Evolutionary conservation across 2,113 vertebrate genomes (phyloP), one percentile per base, ranked within the genome.

Genomic region (Ammodytes dubius): DNA sequence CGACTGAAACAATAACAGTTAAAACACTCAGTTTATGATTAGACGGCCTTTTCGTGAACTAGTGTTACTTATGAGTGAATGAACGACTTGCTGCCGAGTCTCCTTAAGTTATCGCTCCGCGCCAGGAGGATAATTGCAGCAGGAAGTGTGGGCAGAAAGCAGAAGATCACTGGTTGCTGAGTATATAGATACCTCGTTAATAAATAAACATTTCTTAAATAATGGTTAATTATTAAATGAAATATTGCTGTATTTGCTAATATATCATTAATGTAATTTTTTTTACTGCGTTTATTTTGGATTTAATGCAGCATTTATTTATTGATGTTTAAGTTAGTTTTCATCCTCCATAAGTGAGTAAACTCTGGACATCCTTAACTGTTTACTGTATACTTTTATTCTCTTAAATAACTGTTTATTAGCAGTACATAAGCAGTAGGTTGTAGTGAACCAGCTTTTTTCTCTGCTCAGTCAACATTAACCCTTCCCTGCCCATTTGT

Each of bases 401-500:
- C 2, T 14, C 5, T 13, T 27, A 3, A 57, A 8, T 4, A 11
- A 4, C 10, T 11, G 47, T 49, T 59, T 10, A 11, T 37, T 43
- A 40, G 3, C 35, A 35, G 8, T 14, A 0, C 7, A 13, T 42
- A 1, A 8, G 10, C 15, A 4, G 6, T 1, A 42, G 14, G 19
- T 9, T 58, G 50, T 7, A 10, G 6, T n/a, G 4, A 61, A 15
- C 4, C n/a, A 46, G 54, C 10, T 9, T 63, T 6, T 27, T 27
- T 3, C 13, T 64, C 11, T 72, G n/a, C 19, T 9, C 13, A 1
- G 54, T 45, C 35, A 14, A 19, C 56, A 59, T 70, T 57, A 86
- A 81, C 50, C 8, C n/a, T 7, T 47, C 1, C 7, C 35, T 77
- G 35, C 27, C 12, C 42, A 17, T 81, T 49, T 87, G 70, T 58